phyloP scores from a whole-genome alignment of 2,113 vertebrate genomes.

The Callospermophilus lateralis region DNA sequence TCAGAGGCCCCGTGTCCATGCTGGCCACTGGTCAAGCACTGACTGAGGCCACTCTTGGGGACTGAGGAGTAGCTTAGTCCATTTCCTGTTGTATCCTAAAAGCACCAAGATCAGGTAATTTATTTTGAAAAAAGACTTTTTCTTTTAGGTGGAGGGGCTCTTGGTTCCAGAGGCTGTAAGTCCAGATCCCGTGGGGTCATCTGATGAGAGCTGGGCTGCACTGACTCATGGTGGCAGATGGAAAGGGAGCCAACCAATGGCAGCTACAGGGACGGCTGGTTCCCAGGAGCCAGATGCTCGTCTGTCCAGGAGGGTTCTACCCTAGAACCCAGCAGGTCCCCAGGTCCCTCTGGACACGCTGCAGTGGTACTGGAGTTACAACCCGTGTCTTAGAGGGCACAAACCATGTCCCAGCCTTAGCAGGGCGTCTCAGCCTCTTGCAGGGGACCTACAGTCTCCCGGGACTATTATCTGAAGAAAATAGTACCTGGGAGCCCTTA shows the following conservation, averaged over 20 bases:
- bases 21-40: neutral
- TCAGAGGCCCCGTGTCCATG: neutral
- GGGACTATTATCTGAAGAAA: neutral
- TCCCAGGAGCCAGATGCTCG: neutral
- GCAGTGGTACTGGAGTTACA: neutral
- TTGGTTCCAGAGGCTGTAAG: neutral
- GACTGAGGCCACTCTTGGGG: neutral
- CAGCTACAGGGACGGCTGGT: neutral
- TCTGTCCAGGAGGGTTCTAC: neutral
- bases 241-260: no score
- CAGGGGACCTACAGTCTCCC: neutral
- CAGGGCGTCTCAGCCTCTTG: neutral
- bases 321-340: neutral
- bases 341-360: neutral
- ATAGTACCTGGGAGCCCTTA: neutral
- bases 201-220: neutral
- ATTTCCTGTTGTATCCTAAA: neutral
- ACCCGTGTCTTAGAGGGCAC: accelerated
- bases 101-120: neutral
- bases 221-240: neutral
- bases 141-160: no score
- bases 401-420: neutral
- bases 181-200: neutral
- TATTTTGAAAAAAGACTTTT: neutral
- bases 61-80: neutral